Evolutionary conservation across 2,797 vertebrate genomes (phyloP), one percentile per base, ranked within the genome.

Genomic region (Huso huso): DNA sequence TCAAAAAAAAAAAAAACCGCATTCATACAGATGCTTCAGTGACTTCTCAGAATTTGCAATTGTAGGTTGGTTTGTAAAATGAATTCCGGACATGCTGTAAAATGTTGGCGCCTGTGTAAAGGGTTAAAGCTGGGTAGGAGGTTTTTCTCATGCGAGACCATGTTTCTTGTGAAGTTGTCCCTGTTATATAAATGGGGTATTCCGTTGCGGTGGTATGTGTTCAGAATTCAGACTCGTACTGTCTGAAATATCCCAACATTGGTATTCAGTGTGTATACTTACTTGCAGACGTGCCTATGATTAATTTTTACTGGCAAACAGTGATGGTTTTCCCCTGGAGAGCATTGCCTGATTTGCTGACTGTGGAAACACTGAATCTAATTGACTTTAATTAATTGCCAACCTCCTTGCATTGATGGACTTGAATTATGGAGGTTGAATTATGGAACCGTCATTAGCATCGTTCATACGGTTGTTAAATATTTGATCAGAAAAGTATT

Each of bases 371-470:
- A 18, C 77, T 63, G n/a, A 11, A 58, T 58, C 71, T 71, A 77
- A 76, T 48, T 37, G 61, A 62, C 73, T 58, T 77, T 74, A 79
- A 84, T 82, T 77, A 82, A 81, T 81, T 70, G 73, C 72, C 64
- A 58, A 75, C 71, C 69, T 53, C 64, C 50, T 66, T 75, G 49
- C 23, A 83, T 83, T 2, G 72, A 87, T 81, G 70, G 68, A 69
- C 67, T 70, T 66, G 78, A 73, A 82, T 84, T 80, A 79, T 68
- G 50, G 65, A 62, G 63, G 58, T n/a, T 75, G 62, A 51, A 7
- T 63, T 65, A 73, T 76, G 62, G 72, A 77, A 37, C 48, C n/a
- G 59, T 51, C 65, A 64, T 79, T 65, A 74, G 68, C 71, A 70
- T 53, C n/a, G 37, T 37, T 37, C 8, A 53, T 53, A 18, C 13